Base-by-base conservation (phyloP, 2,113 vertebrate genomes). In the Australoheros scitulus region DNA sequence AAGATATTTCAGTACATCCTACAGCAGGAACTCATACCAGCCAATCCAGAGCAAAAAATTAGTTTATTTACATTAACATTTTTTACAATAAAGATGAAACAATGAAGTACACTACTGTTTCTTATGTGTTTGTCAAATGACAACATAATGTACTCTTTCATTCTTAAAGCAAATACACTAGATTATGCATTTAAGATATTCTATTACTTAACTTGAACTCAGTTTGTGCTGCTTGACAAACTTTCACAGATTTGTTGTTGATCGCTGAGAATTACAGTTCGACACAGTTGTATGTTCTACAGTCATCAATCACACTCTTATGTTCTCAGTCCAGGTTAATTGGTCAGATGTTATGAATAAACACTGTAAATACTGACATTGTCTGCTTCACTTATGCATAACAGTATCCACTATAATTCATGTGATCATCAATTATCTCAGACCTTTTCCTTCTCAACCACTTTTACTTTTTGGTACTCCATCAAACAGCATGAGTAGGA, bases 11-110 rank as follows among this genome's bases (percentile, higher is more conserved):
- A 60, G n/a, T 34, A 36, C 24, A 34, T 38, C 58, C 24, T 56
- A 3, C 64, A 6, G 3, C 11, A 78, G n/a, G 2, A 52, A 43
- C 8, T 56, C 6, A 59, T 1, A 52, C 36, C 11, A 4, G 15
- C 58, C 26, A 58, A 32, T 70, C 81, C 3, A 34, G 20, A 83
- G 36, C 89, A 88, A 89, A 92, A 84, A 70, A 87, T 81, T 17
- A 70, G 29, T 93, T 94, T 93, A 94, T 93, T 93, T 93, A 94
- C 93, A 94, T 83, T 77, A 74, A 76, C 41, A 81, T 70, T 79
- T 92, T 91, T 38, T 87, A 91, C 85, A 90, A 80, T 20, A 74
- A 89, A 47, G 22, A 34, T 76, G 18, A 68, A 64, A 82, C 80
- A 61, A 77, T 70, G n/a, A 57, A 15, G 3, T 32, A 47, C 17